Conservation (phyloP, 2,888 invertebrate species). For the Chrysolina haemoptera region DNA sequence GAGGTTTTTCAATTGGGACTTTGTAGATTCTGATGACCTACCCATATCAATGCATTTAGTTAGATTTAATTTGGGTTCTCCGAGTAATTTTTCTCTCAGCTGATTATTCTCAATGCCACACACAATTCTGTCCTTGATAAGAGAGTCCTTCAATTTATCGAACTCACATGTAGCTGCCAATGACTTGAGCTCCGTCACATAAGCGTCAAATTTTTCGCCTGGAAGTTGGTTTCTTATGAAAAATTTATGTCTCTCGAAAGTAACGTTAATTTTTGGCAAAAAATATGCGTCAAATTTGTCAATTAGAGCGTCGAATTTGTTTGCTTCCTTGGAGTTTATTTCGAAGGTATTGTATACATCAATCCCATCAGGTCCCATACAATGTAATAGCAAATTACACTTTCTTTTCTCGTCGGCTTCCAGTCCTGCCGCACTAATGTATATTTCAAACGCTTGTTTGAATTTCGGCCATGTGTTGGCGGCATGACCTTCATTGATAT, state of each 20-base stretch:
- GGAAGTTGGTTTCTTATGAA: conserved; percentile 26
- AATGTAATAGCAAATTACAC: conserved; percentile 25
- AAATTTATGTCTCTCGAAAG: conserved; percentile 27
- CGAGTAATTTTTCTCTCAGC: conserved; percentile 7
- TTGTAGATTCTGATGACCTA: not conserved
- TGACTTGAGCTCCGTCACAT: conserved; percentile 29
- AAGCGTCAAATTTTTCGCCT: conserved; percentile 25
- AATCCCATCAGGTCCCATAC: conserved; percentile 19
- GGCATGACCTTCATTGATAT: conserved; percentile 19
- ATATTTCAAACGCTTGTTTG: conserved; percentile 23
- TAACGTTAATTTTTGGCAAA: conserved; percentile 12
- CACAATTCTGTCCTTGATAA: conserved; percentile 19
- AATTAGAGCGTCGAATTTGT: conserved; percentile 15
- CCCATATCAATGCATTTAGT: conserved; percentile 13
- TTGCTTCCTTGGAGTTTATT: conserved; percentile 11
- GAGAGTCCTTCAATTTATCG: not conserved
- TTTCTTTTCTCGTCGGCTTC: conserved; percentile 21
- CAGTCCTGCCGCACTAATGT: conserved; percentile 8
- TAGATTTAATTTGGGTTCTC: conserved; percentile 2
- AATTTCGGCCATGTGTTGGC: conserved; percentile 27
- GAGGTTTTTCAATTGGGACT: not conserved
- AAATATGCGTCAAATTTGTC: conserved; percentile 22
- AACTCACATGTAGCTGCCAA: conserved; percentile 17
- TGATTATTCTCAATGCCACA: conserved; percentile 17
- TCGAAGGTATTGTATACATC: conserved; percentile 28